phyloP scores from a whole-genome alignment of 2,797 vertebrate species.

The Echeneis naucrates region DNA sequence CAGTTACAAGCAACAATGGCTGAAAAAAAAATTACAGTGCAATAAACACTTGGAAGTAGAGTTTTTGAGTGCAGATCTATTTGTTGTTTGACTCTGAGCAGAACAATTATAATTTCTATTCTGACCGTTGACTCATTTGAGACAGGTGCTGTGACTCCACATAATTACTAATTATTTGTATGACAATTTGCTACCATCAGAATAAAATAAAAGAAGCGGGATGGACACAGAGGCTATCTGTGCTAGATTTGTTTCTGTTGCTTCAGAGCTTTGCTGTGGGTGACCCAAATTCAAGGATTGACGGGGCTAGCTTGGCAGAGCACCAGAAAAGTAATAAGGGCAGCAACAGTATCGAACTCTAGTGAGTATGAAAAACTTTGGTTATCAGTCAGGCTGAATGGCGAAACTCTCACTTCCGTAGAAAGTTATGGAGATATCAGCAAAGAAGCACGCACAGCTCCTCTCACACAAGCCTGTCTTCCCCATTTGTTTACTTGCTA shows the following conservation, averaged over 20 bases:
- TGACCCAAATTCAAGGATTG: constrained; percentile 80
- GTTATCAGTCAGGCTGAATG: constrained; percentile 57
- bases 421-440: constrained; percentile 55
- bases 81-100: neutral
- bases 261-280: constrained; percentile 54
- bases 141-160: constrained; percentile 1
- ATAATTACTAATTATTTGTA: neutral
- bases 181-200: constrained; percentile 15
- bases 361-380: constrained; percentile 64
- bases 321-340: constrained; percentile 79
- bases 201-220: constrained; percentile 20
- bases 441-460: constrained; percentile 54
- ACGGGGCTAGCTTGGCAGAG: constrained; percentile 71
- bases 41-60: neutral
- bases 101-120: constrained; percentile 8
- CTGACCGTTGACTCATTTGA: constrained; percentile 10
- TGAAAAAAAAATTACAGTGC: neutral
- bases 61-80: constrained; percentile 5
- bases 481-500: constrained; percentile 17
- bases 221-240: constrained; percentile 31
- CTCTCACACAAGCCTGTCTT: constrained; percentile 24
- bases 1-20: neutral
- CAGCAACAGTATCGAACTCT: constrained; percentile 70
- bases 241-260: constrained; percentile 42
- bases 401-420: constrained; percentile 44